A percentile compares a stretch with the other conserved stretches of the same genome.
These are phyloP conservation scores for Macaca nemestrina DNA, from an alignment of 2,113 vertebrate species.

Conservation along the genomic window DNA sequence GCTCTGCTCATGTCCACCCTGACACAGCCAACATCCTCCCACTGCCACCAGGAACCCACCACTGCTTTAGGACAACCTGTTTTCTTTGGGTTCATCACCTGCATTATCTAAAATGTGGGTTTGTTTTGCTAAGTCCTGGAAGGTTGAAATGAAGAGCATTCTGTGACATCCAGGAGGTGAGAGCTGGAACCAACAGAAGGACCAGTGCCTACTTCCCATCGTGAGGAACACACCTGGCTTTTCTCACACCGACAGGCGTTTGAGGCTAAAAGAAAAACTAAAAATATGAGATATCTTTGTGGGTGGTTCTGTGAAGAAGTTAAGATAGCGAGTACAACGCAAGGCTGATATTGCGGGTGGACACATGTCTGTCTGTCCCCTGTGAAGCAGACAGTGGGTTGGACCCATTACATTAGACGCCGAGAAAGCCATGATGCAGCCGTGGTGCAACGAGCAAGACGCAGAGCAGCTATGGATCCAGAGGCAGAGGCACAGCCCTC, in stretches of 20 bases:
- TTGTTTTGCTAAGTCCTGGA: not conserved
- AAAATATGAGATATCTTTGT: rapidly evolving
- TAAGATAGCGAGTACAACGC: rapidly evolving
- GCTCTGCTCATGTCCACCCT: rapidly evolving
- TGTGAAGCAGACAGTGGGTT: rapidly evolving
- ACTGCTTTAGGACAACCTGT: not conserved
- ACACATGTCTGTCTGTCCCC: not conserved
- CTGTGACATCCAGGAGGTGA: not conserved
- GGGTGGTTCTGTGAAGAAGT: not conserved
- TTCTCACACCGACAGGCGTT: not conserved
- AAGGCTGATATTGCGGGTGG: not conserved
- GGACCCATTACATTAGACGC: not conserved
- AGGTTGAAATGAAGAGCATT: not conserved
- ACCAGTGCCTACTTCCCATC: rapidly evolving
- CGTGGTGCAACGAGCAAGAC: rapidly evolving
- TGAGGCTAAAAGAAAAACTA: not conserved
- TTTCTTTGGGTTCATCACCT: not conserved
- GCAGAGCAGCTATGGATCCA: not conserved
- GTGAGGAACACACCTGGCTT: not conserved
- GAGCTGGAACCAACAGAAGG: not conserved
- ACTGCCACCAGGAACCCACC: not conserved
- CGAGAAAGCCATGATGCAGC: rapidly evolving
- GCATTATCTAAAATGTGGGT: rapidly evolving
- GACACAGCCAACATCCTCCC: not conserved
- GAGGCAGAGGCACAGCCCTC: not conserved